phyloP scores from a whole-genome alignment of 2,113 vertebrate genomes.

The Platysternon megacephalum region DNA sequence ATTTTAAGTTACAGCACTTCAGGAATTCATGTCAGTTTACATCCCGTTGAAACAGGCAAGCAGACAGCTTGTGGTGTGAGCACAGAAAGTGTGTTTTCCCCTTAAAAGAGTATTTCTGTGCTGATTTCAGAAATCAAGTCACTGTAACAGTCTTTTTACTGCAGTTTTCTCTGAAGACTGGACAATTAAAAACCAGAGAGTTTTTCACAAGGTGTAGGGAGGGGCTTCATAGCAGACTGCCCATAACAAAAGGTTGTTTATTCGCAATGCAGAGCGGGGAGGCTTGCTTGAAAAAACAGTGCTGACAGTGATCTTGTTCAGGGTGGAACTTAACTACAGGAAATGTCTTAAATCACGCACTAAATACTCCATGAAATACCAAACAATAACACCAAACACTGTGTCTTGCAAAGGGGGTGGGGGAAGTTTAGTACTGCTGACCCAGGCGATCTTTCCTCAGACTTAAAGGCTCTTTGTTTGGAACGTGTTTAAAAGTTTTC shows the following conservation, averaged over 20 bases:
- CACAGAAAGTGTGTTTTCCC: conserved; percentile 47
- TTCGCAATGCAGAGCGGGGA: neutral
- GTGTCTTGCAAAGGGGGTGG: neutral
- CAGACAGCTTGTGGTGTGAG: neutral
- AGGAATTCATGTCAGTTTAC: conserved; percentile 61
- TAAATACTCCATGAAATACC: conserved; percentile 22
- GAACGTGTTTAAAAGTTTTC: neutral
- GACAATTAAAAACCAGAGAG: conserved; percentile 23
- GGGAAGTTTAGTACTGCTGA: conserved; percentile 10
- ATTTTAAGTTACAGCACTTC: conserved; percentile 53
- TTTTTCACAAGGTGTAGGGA: neutral
- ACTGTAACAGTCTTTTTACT: neutral
- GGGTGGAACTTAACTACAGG: conserved; percentile 68
- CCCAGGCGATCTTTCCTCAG: neutral
- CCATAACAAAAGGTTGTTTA: conserved; percentile 57
- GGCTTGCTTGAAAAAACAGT: neutral
- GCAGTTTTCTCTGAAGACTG: conserved; percentile 22
- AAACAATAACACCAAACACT: neutral
- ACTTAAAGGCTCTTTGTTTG: neutral
- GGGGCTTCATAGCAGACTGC: neutral
- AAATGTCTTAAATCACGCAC: conserved; percentile 66
- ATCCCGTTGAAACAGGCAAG: conserved; percentile 47
- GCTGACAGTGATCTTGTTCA: conserved; percentile 12
- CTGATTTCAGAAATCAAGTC: neutral
- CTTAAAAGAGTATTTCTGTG: conserved; percentile 15